A percentile compares a stretch with the other conserved stretches of the same genome.
Evolutionary conservation across 2,888 invertebrate species (phyloP).

Genomic region (Morpho helenor): DNA sequence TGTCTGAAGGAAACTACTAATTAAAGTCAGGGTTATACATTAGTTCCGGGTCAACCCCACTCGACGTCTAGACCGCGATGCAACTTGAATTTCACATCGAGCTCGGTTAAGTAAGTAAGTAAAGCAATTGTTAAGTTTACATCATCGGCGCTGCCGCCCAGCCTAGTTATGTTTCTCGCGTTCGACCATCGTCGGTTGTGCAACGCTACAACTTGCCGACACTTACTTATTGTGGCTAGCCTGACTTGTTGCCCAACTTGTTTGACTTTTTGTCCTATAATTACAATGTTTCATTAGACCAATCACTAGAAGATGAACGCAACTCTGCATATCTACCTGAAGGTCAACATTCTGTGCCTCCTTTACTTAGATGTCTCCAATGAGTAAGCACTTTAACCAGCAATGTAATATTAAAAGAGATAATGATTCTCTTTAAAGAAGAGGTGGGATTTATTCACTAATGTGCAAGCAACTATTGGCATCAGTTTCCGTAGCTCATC

Average conservation of each 20-base stretch:
- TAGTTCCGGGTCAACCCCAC: constrained; percentile 62
- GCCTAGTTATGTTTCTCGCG: constrained; percentile 78
- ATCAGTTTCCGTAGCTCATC: too few species aligned
- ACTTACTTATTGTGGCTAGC: constrained; percentile 72
- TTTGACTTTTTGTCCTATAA: constrained; percentile 70
- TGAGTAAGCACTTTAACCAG: too few species aligned
- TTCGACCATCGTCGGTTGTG: constrained; percentile 74
- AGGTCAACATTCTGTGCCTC: too few species aligned
- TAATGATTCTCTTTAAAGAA: too few species aligned
- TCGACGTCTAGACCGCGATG: constrained; percentile 55
- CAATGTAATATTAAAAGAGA: too few species aligned
- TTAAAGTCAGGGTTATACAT: constrained; percentile 15
- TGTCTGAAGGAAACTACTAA: constrained; percentile 9
- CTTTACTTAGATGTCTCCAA: too few species aligned
- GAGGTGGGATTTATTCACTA: too few species aligned
- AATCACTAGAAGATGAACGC: constrained; percentile 20
- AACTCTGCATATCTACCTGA: not conserved
- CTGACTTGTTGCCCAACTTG: constrained; percentile 68
- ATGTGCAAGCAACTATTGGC: too few species aligned
- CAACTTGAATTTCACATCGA: constrained; percentile 68
- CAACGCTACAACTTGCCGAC: constrained; percentile 69
- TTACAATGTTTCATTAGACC: constrained; percentile 63
- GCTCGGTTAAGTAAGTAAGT: constrained; percentile 70
- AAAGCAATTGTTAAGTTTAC: constrained; percentile 79
- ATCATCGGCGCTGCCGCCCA: constrained; percentile 68